Evolutionary conservation across 1,140 invertebrate species (phyloP), one percentile per base, ranked within the genome.

Genomic region (Octopus sinensis): DNA sequence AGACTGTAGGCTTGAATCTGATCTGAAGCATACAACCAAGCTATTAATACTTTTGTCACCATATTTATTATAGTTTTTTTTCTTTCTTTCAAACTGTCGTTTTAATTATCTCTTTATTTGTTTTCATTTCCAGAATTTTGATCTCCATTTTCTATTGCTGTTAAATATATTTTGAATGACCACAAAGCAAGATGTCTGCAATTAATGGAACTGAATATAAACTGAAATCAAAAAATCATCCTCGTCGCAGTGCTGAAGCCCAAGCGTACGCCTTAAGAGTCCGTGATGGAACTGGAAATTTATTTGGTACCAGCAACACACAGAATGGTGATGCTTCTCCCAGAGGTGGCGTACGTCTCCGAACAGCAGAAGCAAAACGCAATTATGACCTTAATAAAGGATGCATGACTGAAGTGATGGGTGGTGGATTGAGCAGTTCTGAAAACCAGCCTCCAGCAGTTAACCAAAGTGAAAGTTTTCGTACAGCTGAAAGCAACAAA

Each of bases 401-500:
- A 13, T 84, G 81, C 56, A 88, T 89, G 87, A 76, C 80, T 9
- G 86, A 86, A n/a, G 86, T 87, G 17, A 86, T 89, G 84, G 85
- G 83, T 9, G 88, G 88, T 0, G 88, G 88, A 71, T 84, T 86
- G 52, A 85, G 88, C 79, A 87, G 86, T 17, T 83, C 84, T 3
- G 13, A 84, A 3, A 77, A 85, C 23, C 43, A 87, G 23, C 88
- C 88, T 68, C 88, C 88, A 6, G 81, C 86, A 3, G 84, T 80
- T 43, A 86, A 88, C 1, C 87, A 82, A 76, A 78, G 80, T 2
- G 88, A 88, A 23, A 87, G 85, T 53, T 77, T 81, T 12, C 85
- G 85, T n/a, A 88, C 83, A 51, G 88, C 87, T 4, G 81, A 87
- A 62, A 82, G 80, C 13, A 87, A 85, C 76, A 87, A 87, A 84